Evolutionary conservation across 1,140 invertebrate genomes (phyloP).

Genomic region (Monomorium pharaonis): DNA sequence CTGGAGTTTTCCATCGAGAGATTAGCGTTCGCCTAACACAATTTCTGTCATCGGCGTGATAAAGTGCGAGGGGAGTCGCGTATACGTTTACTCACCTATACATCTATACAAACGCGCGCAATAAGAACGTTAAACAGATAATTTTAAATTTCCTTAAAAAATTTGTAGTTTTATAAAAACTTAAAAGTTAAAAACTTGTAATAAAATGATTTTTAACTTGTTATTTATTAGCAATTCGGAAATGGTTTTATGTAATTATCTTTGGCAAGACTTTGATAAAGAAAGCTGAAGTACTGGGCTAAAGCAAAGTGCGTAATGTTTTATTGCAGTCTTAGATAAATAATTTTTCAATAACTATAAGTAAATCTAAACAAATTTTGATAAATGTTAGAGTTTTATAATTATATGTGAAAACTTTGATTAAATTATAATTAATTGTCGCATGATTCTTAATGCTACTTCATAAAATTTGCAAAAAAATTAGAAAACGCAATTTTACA

Average conservation of each 20-base stretch:
- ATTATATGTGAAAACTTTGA: no score
- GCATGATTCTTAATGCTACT: no score
- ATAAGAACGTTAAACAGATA: no score
- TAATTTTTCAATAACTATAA: no score
- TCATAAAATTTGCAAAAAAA: no score
- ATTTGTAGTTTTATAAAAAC: not conserved
- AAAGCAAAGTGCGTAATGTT: no score
- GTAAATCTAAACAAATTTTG: no score
- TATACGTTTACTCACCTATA: not conserved
- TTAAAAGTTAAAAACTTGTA: not conserved
- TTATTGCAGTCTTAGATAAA: no score
- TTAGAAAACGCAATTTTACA: no score
- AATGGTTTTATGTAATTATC: not conserved
- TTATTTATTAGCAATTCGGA: not conserved
- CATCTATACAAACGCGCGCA: not conserved
- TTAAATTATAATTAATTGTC: no score
- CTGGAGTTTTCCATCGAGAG: not conserved
- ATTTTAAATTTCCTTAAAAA: no score
- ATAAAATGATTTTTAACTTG: not conserved
- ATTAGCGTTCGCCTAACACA: constrained; percentile 25
- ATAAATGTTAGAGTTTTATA: no score
- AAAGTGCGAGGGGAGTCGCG: not conserved
- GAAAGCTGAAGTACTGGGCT: not conserved
- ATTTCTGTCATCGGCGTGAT: constrained; percentile 19
- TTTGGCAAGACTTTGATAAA: not conserved